phyloP scores from a whole-genome alignment of 1,140 invertebrate species.

The Mya arenaria region DNA sequence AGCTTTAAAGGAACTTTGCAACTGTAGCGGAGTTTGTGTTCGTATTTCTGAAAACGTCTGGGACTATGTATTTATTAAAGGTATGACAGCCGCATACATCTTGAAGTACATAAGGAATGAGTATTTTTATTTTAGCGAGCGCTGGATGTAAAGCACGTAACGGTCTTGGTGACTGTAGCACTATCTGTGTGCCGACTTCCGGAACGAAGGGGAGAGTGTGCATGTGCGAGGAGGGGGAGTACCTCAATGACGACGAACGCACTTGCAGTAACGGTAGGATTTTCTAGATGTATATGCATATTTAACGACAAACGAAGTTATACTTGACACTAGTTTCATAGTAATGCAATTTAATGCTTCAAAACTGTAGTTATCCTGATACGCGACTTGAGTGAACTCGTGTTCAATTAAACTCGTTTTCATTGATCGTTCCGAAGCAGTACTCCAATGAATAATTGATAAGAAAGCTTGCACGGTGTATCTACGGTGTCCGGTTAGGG shows the following conservation, averaged over 20 bases:
- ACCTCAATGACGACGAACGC: not conserved
- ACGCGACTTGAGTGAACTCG: not conserved
- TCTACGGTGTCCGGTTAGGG: no score
- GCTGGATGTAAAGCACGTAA: not conserved
- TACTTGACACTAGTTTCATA: no score
- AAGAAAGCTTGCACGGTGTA: not conserved
- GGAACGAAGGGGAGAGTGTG: not conserved
- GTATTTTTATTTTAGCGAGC: not conserved
- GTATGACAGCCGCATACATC: not conserved
- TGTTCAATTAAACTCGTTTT: not conserved
- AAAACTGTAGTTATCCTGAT: not conserved
- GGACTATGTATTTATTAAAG: not conserved
- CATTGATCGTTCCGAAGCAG: not conserved
- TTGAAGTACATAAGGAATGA: not conserved
- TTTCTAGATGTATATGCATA: not conserved
- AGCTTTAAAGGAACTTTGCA: no score
- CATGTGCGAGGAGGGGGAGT: constrained; percentile 2
- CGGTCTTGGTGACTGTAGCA: constrained; percentile 30
- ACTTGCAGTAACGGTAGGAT: constrained; percentile 13
- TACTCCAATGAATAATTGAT: not conserved
- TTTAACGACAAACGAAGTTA: not conserved
- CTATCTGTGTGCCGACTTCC: constrained; percentile 4
- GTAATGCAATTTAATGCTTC: no score
- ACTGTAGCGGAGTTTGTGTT: no score
- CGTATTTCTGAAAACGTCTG: not conserved